Evolutionary conservation across 2,888 invertebrate genomes (phyloP).

Genomic region (Smittia sp.): DNA sequence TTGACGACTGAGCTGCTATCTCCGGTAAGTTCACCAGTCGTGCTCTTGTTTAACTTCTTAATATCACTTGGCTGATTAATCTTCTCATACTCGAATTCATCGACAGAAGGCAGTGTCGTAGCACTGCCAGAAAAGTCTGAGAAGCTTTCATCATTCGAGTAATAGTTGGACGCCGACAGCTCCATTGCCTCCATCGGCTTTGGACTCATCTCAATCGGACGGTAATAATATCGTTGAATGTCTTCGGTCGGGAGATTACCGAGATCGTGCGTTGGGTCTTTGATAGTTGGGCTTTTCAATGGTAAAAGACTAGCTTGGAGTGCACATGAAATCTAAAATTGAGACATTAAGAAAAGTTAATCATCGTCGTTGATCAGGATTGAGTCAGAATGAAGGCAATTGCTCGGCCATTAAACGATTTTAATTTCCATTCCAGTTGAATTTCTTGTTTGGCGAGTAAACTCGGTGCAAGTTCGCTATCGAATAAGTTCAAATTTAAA

Average conservation of each 20-base stretch:
- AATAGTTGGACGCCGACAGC: slow-evolving; percentile 26
- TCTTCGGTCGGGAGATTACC: slow-evolving; percentile 1
- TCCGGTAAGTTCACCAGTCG: neutral
- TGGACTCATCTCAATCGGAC: neutral
- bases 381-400: neutral
- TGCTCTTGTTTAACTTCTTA: slow-evolving; percentile 7
- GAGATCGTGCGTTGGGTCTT: neutral
- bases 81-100: slow-evolving; percentile 32
- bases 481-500: slow-evolving; percentile 34
- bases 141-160: neutral
- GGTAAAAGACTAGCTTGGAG: slow-evolving; percentile 33
- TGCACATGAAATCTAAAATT: slow-evolving; percentile 31
- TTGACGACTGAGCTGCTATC: neutral
- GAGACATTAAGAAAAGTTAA: neutral
- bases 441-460: slow-evolving; percentile 16
- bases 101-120: neutral
- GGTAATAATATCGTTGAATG: neutral
- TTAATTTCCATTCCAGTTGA: neutral
- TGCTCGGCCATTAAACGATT: neutral
- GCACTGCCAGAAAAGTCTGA: neutral
- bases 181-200: slow-evolving; percentile 18
- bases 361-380: neutral
- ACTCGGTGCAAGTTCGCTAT: neutral
- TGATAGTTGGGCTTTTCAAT: neutral
- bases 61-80: slow-evolving; percentile 36